A percentile compares a stretch with the other conserved stretches of the same genome.
phyloP scores from a whole-genome alignment of 2,888 invertebrate species.

The Coelogynopora nodosa region DNA sequence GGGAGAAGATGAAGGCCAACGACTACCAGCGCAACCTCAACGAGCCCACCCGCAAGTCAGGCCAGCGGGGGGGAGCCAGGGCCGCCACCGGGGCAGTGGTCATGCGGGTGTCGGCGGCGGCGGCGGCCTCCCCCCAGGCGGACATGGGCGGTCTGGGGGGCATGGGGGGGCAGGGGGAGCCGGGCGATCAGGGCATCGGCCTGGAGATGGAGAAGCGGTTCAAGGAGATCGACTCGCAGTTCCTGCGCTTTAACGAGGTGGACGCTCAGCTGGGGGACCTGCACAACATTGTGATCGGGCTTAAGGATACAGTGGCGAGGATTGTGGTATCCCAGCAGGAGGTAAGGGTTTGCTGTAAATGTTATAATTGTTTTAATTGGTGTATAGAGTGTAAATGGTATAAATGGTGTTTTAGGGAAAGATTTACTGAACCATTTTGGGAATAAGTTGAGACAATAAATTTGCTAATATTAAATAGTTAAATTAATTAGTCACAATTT shows the following conservation, averaged over 20 bases:
- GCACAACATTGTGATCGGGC: not conserved
- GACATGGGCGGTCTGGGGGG: not conserved
- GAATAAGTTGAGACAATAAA: no score
- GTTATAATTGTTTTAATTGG: not conserved
- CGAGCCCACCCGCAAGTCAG: constrained; percentile 38
- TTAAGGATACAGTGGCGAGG: not conserved
- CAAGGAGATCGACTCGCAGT: constrained; percentile 44
- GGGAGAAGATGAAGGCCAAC: constrained; percentile 60
- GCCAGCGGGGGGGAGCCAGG: constrained; percentile 35
- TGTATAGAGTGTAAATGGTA: no score
- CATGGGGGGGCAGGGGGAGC: not conserved
- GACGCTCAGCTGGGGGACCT: constrained; percentile 32
- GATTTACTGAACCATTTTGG: no score
- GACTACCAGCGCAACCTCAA: constrained; percentile 52
- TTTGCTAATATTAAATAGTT: no score
- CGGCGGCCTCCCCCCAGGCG: not conserved
- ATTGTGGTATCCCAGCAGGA: not conserved
- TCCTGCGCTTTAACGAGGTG: constrained; percentile 40
- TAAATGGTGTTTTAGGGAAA: no score
- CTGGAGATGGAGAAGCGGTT: constrained; percentile 45
- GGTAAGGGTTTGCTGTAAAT: no score
- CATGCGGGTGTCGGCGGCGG: constrained; percentile 29
- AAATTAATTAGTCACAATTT: no score
- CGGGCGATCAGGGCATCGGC: constrained; percentile 38
- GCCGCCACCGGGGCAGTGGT: constrained; percentile 41